phyloP scores from a whole-genome alignment of 2,888 invertebrate species.

The Leptinotarsa rubiginosa region DNA sequence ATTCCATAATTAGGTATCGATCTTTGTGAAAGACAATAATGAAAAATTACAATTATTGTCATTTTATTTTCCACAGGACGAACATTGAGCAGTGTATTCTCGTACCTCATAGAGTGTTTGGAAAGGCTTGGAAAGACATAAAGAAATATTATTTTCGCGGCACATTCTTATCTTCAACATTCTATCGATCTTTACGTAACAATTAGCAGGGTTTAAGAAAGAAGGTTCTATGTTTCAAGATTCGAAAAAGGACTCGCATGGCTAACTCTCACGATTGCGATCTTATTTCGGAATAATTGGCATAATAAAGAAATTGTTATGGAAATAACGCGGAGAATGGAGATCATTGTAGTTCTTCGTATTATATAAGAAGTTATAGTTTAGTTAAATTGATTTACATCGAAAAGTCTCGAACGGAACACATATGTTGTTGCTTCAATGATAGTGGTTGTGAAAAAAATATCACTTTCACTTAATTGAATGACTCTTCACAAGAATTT shows the following conservation, averaged over 20 bases:
- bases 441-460: too few species aligned
- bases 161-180: neutral
- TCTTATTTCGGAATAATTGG: constrained; percentile 36
- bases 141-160: neutral
- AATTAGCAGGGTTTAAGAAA: neutral
- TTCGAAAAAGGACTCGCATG: constrained; percentile 25
- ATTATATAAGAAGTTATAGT: constrained; percentile 22
- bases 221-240: constrained; percentile 17
- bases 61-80: too few species aligned
- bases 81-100: neutral
- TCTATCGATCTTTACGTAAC: constrained; percentile 9
- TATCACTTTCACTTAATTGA: too few species aligned
- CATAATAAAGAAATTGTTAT: constrained; percentile 37
- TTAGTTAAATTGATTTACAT: neutral
- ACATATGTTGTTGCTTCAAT: neutral
- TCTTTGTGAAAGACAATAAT: too few species aligned
- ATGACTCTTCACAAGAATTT: too few species aligned
- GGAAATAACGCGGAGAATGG: constrained; percentile 26
- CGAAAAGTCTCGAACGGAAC: neutral
- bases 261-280: constrained; percentile 32
- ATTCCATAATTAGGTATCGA: too few species aligned
- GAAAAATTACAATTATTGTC: too few species aligned
- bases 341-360: constrained; percentile 22
- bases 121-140: neutral
- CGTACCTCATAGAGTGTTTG: neutral